Evolutionary conservation across 2,888 invertebrate genomes (phyloP), one percentile per base, ranked within the genome.

Genomic region (Cremastinae sp.): DNA sequence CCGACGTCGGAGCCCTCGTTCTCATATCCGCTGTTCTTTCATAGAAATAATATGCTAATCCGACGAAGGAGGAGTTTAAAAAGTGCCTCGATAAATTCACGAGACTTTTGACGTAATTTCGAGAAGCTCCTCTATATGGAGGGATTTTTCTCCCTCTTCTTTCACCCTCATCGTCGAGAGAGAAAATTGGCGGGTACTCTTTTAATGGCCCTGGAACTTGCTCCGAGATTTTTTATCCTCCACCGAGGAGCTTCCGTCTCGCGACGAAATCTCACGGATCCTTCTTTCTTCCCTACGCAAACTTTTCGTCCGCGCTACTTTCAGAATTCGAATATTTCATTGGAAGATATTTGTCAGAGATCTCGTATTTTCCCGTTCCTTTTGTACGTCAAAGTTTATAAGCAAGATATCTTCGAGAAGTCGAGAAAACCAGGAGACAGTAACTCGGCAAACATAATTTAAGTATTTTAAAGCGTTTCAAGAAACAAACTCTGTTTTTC

Each of bases 41-140:
- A 87, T 88, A 87, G 86, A 88, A 88, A 88, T 89, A 89, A 89
- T 89, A 89, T 89, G 89, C 89, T 89, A 89, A 89, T 89, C 84
- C 83, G 68, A 82, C 83, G 83, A 86, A 86, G 88, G 88, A 85
- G 86, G 88, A 89, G 88, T 89, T 89, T 88, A 87, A 89, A 88
- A 89, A 89, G 89, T 88, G 88, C 84, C 84, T 84, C 88, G 86
- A 89, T 89, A 89, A 89, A 89, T 89, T 89, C 85, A 87, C 84
- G 75, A 85, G 87, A 88, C 88, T 89, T 89, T 87, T 87, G 88
- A 87, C 89, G 89, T 89, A 89, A 89, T 89, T 89, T 88, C 85
- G 61, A 61, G 73, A 18, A 73, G 53, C 64, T 73, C 53, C 28
- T 28, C 2, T 28, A 28, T 61, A 65, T 76, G 59, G 84, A 43